Percentiles rank a stretch among this genome's conserved stretches.
Evolutionary conservation across 2,797 vertebrate species (phyloP).

Genomic region (Morus bassanus): DNA sequence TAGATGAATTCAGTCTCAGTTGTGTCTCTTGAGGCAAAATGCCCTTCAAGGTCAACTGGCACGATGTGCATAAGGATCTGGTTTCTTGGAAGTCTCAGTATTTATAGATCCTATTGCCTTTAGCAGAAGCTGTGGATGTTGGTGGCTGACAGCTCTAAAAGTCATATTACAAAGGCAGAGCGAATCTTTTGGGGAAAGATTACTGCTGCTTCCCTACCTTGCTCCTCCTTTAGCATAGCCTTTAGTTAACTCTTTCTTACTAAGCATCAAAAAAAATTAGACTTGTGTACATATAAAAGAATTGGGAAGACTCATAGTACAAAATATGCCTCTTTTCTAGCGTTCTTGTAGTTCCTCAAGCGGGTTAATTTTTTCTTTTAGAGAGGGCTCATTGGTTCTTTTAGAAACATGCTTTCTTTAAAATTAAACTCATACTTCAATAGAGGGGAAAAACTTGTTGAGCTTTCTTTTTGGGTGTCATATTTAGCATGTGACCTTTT

Average conservation of each 20-base stretch:
- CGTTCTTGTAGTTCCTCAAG: neutral
- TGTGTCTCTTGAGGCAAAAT: neutral
- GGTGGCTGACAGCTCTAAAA: neutral
- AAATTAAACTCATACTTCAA: neutral
- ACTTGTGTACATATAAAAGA: neutral
- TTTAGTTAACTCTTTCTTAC: neutral
- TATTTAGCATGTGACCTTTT: neutral
- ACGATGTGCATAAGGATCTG: neutral
- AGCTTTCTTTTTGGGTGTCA: neutral
- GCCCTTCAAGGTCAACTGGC: neutral
- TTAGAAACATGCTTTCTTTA: neutral
- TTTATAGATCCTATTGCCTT: neutral
- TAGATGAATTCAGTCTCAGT: neutral
- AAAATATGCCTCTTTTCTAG: neutral
- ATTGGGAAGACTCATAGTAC: neutral
- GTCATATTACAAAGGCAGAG: neutral
- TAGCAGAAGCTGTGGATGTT: neutral
- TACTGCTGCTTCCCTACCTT: neutral
- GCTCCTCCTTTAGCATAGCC: neutral
- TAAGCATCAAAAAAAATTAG: neutral
- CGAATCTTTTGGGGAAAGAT: neutral
- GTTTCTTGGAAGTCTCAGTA: neutral
- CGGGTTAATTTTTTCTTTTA: accelerated
- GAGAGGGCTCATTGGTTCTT: neutral
- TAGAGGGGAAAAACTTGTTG: neutral